Base-by-base conservation (phyloP, 1,140 invertebrate genomes). In the Holotrichia oblita region DNA sequence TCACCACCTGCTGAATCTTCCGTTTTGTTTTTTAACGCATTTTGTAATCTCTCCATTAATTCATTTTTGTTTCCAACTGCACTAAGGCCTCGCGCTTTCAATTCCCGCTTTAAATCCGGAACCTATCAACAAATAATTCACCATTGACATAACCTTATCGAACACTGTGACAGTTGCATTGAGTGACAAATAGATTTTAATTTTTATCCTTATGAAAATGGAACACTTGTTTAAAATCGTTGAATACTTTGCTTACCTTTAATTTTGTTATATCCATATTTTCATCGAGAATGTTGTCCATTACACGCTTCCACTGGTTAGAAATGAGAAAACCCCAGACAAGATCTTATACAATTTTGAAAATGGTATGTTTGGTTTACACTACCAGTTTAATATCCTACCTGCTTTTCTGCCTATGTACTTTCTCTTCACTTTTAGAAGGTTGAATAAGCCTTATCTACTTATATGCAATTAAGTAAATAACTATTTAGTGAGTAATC, bases 51-150 rank as follows among this genome's bases (percentile, higher is more conserved):
- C 78, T 94, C 92, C 24, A 94, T 87, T 48, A 97, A 87, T 83
- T 96, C 94, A 41, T 89, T 93, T 90, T 96, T 96, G 84, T 95
- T 95, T 10, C 95, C 95, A 61, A 91, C 88, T 14, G 91, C 90
- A 17, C 92, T 87, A 14, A 96, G 87, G 59, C 94, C 94, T 83
- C 93, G 91, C 79, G 91, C 87, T 87, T 96, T 96, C 40, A 96
- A 87, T 87, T 95, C 94, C 82, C 92, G 91, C 81, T 93, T 94
- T 80, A 97, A 88, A 85, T 96, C 95, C 8, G 93, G 90, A 40
- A 95, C 93, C 89, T 94, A 80, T 9, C 84, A 85, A 80, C 42
- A 40, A 34, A 34, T 72, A 79, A 59, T 59, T 74, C 22, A 73
- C n/a, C 22, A 69, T 9, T 8, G 22, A 79, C 64, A 77, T 80